These are phyloP conservation scores for Neosilurus mollespiculum DNA, from an alignment of 2,797 vertebrate species.

Conservation along the genomic window DNA sequence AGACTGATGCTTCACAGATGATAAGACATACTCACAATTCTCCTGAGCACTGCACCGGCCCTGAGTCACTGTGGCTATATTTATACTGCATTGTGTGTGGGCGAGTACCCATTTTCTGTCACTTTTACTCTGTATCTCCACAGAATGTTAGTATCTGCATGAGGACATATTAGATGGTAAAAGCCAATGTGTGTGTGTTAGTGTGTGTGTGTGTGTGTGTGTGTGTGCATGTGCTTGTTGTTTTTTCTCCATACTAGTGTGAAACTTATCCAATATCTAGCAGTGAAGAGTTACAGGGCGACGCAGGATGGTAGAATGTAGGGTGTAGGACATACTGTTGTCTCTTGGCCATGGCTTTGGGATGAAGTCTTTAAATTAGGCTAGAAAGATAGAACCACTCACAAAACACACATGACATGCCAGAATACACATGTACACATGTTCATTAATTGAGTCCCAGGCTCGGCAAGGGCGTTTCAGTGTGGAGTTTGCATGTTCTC, in stretches of 20 bases:
- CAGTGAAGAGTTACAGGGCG: background rate
- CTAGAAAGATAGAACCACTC: slow-evolving; percentile 14
- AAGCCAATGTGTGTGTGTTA: background rate
- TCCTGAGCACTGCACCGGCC: slow-evolving; percentile 47
- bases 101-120: slow-evolving; percentile 48
- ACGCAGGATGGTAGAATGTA: background rate
- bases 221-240: background rate
- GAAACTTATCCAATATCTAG: slow-evolving; percentile 7
- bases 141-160: slow-evolving; percentile 5
- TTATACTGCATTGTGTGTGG: slow-evolving; percentile 52
- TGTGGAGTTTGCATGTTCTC: no score
- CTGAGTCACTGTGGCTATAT: slow-evolving; percentile 47
- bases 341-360: slow-evolving; percentile 28
- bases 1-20: slow-evolving; percentile 25
- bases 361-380: slow-evolving; percentile 28
- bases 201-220: background rate
- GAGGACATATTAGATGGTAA: slow-evolving; percentile 21
- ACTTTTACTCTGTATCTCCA: slow-evolving; percentile 30
- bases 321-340: slow-evolving; percentile 11
- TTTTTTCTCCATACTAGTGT: slow-evolving; percentile 17
- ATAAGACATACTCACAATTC: slow-evolving; percentile 22
- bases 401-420: slow-evolving; percentile 24
- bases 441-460: slow-evolving; percentile 29
- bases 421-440: background rate
- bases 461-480: no score